Evolutionary conservation across 2,113 vertebrate species (phyloP), one percentile per base, ranked within the genome.

Genomic region (Tupaia chinensis): DNA sequence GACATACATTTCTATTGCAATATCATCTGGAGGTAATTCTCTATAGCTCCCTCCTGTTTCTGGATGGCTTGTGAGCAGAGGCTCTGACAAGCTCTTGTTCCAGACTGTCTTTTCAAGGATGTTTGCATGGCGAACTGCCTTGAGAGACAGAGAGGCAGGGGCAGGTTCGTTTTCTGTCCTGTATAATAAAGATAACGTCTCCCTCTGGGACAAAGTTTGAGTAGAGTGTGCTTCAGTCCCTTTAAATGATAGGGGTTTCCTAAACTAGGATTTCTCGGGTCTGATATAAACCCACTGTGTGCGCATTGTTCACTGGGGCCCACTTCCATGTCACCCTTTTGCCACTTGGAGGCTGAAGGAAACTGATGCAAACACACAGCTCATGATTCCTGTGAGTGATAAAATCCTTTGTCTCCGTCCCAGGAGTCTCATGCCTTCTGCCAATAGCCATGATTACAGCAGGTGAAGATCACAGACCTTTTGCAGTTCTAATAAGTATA

Each of bases 181-280:
- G 44, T 17, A 22, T 87, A 32, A 76, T 58, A 89, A 7, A 86
- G 69, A 74, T 44, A 65, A 82, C 29, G 25, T 29, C n/a, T 44
- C 15, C 9, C 32, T 79, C 29, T 22, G 69, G 22, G n/a, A 17
- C 54, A 83, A 77, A 56, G 34, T 70, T 56, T 85, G 54, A 69
- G 79, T 19, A 79, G 44, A 29, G 19, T 74, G 93, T 91, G 63
- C n/a, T 69, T 89, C 17, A 80, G 87, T 60, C 8, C 16, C 44
- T 95, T 97, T 78, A 73, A 19, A 63, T 87, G 27, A 70, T 3
- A 25, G 90, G n/a, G 11, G 25, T 84, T 93, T 87, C 72, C 23
- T 90, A 79, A 87, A 2, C 29, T 73, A 74, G 53, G 5, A 34
- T 22, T 81, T 69, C 72, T 73, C 20, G 56, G 70, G 13, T 69